phyloP scores from a whole-genome alignment of 1,140 invertebrate species.

The Ostrea denselamellosa region DNA sequence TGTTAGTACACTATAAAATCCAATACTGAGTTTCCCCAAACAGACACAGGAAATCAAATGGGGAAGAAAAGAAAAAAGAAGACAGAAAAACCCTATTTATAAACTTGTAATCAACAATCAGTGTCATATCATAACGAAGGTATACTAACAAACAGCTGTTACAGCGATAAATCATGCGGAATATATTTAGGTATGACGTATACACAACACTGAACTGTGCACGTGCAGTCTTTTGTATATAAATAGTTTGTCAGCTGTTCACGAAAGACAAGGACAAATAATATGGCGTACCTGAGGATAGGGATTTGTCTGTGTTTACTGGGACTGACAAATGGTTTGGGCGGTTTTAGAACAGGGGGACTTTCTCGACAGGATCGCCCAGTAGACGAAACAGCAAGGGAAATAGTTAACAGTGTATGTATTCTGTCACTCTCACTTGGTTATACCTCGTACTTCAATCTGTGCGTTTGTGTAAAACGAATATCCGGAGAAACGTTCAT shows the following conservation, averaged over 20 bases:
- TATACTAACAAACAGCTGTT: not conserved
- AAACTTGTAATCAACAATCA: no score
- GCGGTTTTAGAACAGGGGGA: not conserved
- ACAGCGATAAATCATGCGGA: not conserved
- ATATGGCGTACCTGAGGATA: not conserved
- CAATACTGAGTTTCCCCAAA: no score
- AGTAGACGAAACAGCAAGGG: not conserved
- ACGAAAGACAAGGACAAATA: not conserved
- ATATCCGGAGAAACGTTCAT: no score
- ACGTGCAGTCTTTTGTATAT: not conserved
- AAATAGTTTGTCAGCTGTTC: not conserved
- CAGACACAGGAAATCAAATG: no score
- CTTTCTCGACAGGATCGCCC: not conserved
- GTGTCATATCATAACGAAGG: no score
- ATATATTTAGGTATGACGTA: not conserved
- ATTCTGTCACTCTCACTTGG: not conserved
- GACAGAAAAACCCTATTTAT: no score
- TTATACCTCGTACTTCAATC: not conserved
- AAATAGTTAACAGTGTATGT: not conserved
- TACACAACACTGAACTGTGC: not conserved
- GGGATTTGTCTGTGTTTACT: not conserved
- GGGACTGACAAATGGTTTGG: not conserved
- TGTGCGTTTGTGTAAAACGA: no score
- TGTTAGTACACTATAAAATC: no score
- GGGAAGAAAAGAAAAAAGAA: no score